A percentile compares a stretch with the other conserved stretches of the same genome.
These are phyloP conservation scores for Zaprionus davidi DNA, from an alignment of 1,140 invertebrate species.

Conservation along the genomic window DNA sequence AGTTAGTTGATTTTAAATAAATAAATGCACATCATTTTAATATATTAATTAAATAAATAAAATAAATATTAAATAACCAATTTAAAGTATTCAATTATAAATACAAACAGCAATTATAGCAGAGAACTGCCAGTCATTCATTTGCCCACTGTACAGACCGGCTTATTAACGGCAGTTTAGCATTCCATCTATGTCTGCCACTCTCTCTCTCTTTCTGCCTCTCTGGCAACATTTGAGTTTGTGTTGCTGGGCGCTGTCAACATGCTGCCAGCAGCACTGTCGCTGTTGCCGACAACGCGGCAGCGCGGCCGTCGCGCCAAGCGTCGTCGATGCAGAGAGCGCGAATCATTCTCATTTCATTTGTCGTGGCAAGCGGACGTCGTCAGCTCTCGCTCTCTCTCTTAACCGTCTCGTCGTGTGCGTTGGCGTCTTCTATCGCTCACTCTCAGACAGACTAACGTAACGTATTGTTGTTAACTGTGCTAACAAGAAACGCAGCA, in stretches of 20 bases:
- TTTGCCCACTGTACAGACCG: constrained; percentile 11
- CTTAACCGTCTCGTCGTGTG: constrained; percentile 16
- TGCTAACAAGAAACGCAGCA: constrained; percentile 38
- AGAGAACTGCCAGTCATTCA: too few species aligned
- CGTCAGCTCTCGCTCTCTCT: constrained; percentile 24
- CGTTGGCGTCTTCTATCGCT: constrained; percentile 15
- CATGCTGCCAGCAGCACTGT: background rate
- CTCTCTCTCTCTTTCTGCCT: background rate
- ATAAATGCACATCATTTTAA: too few species aligned
- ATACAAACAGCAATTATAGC: too few species aligned
- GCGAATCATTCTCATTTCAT: constrained; percentile 48
- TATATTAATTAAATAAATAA: too few species aligned
- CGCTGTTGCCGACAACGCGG: constrained; percentile 1
- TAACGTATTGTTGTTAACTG: constrained; percentile 21
- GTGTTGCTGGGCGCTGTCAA: background rate
- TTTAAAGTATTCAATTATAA: too few species aligned
- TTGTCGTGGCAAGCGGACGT: constrained; percentile 49
- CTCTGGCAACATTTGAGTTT: constrained; percentile 19
- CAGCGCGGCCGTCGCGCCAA: background rate
- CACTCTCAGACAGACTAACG: constrained; percentile 10
- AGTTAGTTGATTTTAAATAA: too few species aligned
- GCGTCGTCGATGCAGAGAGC: constrained; percentile 6
- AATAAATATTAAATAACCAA: too few species aligned
- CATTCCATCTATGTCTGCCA: too few species aligned
- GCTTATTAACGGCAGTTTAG: constrained; percentile 14